These are phyloP conservation scores for Bombus waltoni DNA, from an alignment of 1,140 invertebrate species.

Conservation along the genomic window DNA sequence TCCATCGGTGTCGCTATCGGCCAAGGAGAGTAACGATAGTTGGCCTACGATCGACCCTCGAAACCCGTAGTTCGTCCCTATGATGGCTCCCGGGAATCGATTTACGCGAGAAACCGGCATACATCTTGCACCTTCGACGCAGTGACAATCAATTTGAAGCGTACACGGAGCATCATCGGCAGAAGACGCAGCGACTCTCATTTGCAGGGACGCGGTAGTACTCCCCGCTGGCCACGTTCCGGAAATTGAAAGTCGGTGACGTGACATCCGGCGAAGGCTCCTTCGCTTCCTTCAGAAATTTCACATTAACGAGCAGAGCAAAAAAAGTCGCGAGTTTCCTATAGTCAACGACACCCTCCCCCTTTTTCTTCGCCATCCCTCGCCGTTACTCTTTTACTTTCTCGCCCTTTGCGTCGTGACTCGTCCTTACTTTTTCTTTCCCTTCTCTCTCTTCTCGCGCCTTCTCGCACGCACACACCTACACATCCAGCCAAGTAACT, in stretches of 20 bases:
- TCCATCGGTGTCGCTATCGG: constrained; percentile 1
- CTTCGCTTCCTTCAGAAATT: constrained; percentile 57
- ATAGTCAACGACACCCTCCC: constrained; percentile 26
- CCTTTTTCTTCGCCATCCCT: background rate
- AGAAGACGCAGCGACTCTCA: constrained; percentile 38
- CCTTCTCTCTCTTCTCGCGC: background rate
- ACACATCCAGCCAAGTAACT: constrained; percentile 21
- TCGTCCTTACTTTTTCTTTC: background rate
- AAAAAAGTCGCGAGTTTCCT: constrained; percentile 41
- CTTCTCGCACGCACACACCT: background rate
- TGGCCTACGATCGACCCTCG: constrained; percentile 20
- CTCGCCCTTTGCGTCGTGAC: background rate
- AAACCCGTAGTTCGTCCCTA: background rate
- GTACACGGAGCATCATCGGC: constrained; percentile 4
- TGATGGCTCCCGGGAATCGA: constrained; percentile 17
- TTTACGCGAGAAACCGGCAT: constrained; percentile 36
- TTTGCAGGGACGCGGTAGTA: background rate
- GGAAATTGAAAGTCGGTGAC: constrained; percentile 77
- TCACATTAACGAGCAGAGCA: constrained; percentile 62
- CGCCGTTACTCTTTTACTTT: background rate
- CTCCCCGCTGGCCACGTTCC: constrained; percentile 50
- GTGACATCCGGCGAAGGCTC: constrained; percentile 70
- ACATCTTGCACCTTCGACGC: constrained; percentile 60
- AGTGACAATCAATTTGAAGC: constrained; percentile 62
- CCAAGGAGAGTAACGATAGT: constrained; percentile 18